A percentile compares a stretch with the other conserved stretches of the same genome.
phyloP scores from a whole-genome alignment of 2,888 invertebrate species.

The Dryococelus australis region DNA sequence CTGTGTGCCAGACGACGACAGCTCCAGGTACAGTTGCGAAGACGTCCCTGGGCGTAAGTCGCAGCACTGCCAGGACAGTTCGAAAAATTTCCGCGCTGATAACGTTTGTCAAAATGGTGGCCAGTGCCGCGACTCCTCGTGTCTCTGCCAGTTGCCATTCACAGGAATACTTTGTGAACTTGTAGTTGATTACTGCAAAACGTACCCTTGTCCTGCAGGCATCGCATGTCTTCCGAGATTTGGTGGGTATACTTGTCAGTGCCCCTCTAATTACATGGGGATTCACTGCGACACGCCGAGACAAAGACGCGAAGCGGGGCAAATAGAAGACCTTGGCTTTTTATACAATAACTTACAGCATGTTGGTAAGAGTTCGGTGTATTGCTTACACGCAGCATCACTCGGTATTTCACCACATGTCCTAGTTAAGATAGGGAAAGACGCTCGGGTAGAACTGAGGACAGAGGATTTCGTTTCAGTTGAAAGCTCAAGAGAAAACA shows the following conservation, averaged over 20 bases:
- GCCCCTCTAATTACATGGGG: background rate
- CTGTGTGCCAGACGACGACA: background rate
- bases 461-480: background rate
- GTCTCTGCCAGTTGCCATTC: background rate
- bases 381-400: background rate
- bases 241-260: background rate
- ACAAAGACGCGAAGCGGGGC: background rate
- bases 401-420: background rate
- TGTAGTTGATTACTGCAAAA: background rate
- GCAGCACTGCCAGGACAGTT: background rate
- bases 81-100: background rate
- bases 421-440: background rate
- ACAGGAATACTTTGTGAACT: background rate
- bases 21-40: background rate
- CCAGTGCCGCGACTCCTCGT: background rate
- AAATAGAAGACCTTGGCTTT: background rate
- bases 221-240: background rate
- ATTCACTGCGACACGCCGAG: background rate
- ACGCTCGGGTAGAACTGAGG: background rate
- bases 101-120: constrained; percentile 19
- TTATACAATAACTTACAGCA: background rate
- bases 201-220: background rate
- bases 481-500: background rate
- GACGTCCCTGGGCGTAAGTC: background rate
- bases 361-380: background rate